A percentile compares a stretch with the other conserved stretches of the same genome.
phyloP scores from a whole-genome alignment of 2,888 invertebrate genomes.

The Sesia apiformis region DNA sequence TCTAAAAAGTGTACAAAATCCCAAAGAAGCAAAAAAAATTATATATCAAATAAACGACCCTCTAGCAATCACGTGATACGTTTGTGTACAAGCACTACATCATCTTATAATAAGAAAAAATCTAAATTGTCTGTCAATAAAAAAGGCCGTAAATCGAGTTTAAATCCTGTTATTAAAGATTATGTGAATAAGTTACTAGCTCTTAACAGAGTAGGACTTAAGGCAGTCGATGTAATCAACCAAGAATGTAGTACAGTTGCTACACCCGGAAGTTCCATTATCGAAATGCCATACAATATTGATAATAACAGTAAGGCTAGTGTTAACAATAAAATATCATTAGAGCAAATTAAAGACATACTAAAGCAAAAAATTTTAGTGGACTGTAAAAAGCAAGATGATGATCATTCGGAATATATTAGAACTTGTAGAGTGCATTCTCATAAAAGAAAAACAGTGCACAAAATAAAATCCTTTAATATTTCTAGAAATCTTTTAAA shows the following conservation, averaged over 20 bases:
- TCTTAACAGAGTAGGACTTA: slow-evolving; percentile 49
- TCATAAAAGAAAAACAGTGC: slow-evolving; percentile 31
- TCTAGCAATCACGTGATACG: not conserved
- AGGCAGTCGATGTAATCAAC: slow-evolving; percentile 52
- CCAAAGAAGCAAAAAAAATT: slow-evolving; percentile 12
- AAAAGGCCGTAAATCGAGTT: slow-evolving; percentile 2
- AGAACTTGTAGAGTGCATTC: slow-evolving; percentile 7
- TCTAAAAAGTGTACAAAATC: slow-evolving; percentile 13
- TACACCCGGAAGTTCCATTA: slow-evolving; percentile 64
- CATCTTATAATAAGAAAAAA: slow-evolving; percentile 14
- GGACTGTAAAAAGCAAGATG: slow-evolving; percentile 2
- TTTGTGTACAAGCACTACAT: slow-evolving; percentile 5
- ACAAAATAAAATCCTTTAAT: slow-evolving; percentile 61
- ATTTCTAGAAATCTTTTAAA: slow-evolving; percentile 40
- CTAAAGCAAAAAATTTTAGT: slow-evolving; percentile 36
- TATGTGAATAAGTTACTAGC: slow-evolving; percentile 54
- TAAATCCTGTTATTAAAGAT: slow-evolving; percentile 41
- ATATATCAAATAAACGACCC: not conserved
- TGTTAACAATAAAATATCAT: slow-evolving; percentile 38
- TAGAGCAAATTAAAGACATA: slow-evolving; percentile 47
- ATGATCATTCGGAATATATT: slow-evolving; percentile 6
- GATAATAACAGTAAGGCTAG: slow-evolving; percentile 17
- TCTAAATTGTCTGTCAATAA: slow-evolving; percentile 23
- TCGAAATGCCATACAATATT: slow-evolving; percentile 46
- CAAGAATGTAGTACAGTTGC: slow-evolving; percentile 60